Evolutionary conservation across 2,888 invertebrate genomes (phyloP).

Genomic region (Eulithis prunata): DNA sequence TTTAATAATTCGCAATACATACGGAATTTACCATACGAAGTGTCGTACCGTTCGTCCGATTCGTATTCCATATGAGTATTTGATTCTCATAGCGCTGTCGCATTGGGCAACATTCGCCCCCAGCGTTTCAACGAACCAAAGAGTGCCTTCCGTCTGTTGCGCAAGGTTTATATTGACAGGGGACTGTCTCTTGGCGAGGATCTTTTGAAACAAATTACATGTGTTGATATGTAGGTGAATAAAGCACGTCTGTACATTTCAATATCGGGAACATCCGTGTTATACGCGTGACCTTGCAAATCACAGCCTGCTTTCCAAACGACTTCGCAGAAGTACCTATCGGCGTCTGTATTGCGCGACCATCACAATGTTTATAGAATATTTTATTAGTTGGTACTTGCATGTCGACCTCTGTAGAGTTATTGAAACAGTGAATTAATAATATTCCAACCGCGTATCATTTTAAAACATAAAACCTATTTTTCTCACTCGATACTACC

Average conservation of each 20-base stretch:
- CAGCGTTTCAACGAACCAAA: constrained; percentile 63
- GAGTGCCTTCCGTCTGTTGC: constrained; percentile 57
- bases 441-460: constrained; percentile 48
- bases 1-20: constrained; percentile 85
- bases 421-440: constrained; percentile 59
- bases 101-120: constrained; percentile 75
- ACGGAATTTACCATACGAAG: constrained; percentile 83
- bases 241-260: constrained; percentile 84
- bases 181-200: constrained; percentile 59
- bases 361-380: constrained; percentile 71
- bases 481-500: background rate
- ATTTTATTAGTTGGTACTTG: constrained; percentile 70
- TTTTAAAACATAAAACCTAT: constrained; percentile 20
- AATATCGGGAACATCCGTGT: constrained; percentile 85
- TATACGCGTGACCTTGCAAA: constrained; percentile 85
- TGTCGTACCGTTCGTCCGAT: constrained; percentile 81
- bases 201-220: constrained; percentile 79
- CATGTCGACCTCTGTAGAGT: constrained; percentile 59
- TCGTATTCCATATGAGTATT: constrained; percentile 84
- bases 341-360: constrained; percentile 77
- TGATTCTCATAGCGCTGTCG: constrained; percentile 83
- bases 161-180: constrained; percentile 66
- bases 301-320: constrained; percentile 85
- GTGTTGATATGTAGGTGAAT: constrained; percentile 83
- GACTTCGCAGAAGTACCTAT: constrained; percentile 78